Evolutionary conservation across 2,888 invertebrate genomes (phyloP), one percentile per base, ranked within the genome.

Genomic region (Blastobasis adustella): DNA sequence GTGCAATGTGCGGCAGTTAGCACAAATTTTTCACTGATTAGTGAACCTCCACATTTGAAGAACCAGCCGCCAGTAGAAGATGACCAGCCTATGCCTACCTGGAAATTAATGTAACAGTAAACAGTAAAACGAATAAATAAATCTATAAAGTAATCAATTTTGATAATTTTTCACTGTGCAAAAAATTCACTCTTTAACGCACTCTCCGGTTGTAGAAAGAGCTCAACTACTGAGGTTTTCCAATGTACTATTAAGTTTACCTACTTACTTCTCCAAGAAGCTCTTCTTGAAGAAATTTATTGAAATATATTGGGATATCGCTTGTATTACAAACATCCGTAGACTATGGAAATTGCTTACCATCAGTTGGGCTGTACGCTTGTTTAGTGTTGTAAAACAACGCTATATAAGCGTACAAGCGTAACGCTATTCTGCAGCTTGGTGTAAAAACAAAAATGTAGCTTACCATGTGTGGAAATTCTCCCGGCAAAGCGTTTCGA

Each of bases 1-100:
- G 75, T 68, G 61, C 94, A 94, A 69, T 94, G 94, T 0, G 92
- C 93, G 0, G 94, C 93, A 0, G 93, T 93, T 41, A 94, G 66
- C 4, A 94, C 88, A 66, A 90, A 93, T 48, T 82, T 85, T 23
- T 90, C 81, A 49, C 92, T 92, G 51, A 94, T 90, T 5, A 94
- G 77, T 1, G 91, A 89, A 4, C 93, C 92, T 0, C 93, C 94
- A 64, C 94, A 94, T 58, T 75, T 76, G 59, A 82, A 83, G 7
- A 69, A 46, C 77, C 77, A 81, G 0, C 62, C 61, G 4, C 74
- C 71, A 0, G 49, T 46, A 7, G 10, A 5, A 1, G 42, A 10
- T 10, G 9, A n/a, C 42, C 42, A 42, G 9, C 42, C 42, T 42
- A 42, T 8, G 1, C n/a, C 42, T n/a, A 10, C 42, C 42, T 42